phyloP scores from a whole-genome alignment of 1,140 invertebrate genomes.

The Oreohelix idahoensis region DNA sequence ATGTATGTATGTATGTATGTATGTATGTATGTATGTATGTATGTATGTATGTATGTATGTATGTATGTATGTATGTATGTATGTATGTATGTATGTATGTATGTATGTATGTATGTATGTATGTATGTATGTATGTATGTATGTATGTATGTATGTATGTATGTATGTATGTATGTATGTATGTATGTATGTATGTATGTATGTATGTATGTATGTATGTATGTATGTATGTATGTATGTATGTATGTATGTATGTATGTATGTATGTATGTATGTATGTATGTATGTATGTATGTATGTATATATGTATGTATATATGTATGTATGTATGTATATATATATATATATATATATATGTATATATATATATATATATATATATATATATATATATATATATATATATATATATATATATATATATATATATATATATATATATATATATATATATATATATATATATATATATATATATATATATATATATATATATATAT shows the following conservation, averaged over 20 bases:
- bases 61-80: no score
- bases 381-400: background rate
- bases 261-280: conserved; percentile 12
- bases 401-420: background rate
- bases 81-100: no score
- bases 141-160: no score
- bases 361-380: background rate
- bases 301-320: background rate
- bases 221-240: conserved; percentile 26
- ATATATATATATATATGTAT: background rate
- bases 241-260: conserved; percentile 27
- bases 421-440: background rate
- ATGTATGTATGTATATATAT: background rate
- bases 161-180: no score
- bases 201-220: conserved; percentile 13
- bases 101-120: no score
- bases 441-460: background rate
- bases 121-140: no score
- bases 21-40: no score
- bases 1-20: no score
- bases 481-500: no score
- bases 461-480: no score
- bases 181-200: background rate
- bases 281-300: background rate
- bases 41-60: no score